Evolutionary conservation across 2,888 invertebrate genomes (phyloP).

Genomic region (Plebejus anna): DNA sequence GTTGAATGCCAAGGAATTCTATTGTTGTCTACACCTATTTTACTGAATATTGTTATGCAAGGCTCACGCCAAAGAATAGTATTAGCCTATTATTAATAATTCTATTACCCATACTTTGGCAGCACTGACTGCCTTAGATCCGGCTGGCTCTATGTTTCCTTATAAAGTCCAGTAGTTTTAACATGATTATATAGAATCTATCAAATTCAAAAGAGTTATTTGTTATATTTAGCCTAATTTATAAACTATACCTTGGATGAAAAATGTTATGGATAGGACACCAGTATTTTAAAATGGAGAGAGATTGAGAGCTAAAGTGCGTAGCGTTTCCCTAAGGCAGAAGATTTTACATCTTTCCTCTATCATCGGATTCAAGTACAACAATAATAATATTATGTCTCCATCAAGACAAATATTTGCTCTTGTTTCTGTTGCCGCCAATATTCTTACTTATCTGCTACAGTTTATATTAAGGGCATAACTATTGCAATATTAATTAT

Average conservation of each 20-base stretch:
- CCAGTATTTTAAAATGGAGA: background rate
- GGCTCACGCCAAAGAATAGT: background rate
- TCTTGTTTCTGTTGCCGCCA: background rate
- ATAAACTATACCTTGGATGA: background rate
- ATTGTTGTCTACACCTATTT: background rate
- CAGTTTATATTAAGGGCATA: constrained; percentile 24
- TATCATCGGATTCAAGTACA: background rate
- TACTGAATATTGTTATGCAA: background rate
- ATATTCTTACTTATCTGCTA: background rate
- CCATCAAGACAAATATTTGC: background rate
- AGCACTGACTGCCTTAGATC: background rate
- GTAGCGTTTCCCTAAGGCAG: background rate
- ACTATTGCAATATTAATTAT: constrained; percentile 35
- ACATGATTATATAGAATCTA: too few species aligned
- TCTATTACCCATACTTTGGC: background rate
- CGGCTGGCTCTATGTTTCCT: background rate
- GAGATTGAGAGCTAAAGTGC: background rate
- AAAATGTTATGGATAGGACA: background rate
- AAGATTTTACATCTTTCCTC: background rate
- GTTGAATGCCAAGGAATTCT: constrained; percentile 19
- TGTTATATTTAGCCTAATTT: background rate
- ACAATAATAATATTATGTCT: background rate
- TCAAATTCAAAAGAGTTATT: too few species aligned
- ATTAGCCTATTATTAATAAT: constrained; percentile 1
- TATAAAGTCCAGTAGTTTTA: background rate